Evolutionary conservation across 2,888 invertebrate species (phyloP), one percentile per base, ranked within the genome.

Genomic region (Ischnura elegans): DNA sequence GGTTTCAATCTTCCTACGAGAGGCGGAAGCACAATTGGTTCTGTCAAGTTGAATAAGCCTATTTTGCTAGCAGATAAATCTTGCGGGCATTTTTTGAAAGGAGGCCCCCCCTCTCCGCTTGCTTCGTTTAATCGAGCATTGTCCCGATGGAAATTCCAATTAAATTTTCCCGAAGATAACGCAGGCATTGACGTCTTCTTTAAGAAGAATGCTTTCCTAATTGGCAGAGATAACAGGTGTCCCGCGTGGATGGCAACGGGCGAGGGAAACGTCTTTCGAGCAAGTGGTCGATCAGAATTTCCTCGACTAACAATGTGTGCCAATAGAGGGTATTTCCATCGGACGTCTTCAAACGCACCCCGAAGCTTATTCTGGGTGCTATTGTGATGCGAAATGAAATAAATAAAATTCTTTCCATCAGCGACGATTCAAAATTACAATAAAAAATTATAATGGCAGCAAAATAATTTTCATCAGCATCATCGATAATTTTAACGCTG

Each of bases 41-140:
- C 87, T 55, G 87, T 87, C 87, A 87, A 87, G 61, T 61, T 43
- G 90, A 90, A 90, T 43, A 45, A 90, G 55, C 61, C 61, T 90
- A 66, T 90, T 86, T 90, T 61, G 61, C 61, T 61, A 43, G 43
- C 43, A n/a, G 25, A 90, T 90, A 55, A 61, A 90, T 90, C 90
- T 90, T 90, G 36, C 87, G 36, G 8, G 13, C 87, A 87, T 87
- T 87, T 87, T 87, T 87, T 29, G 25, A 51, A 42, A 76, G 76
- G 29, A 36, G 36, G 36, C 0, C 46, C n/a, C n/a, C n/a, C n/a
- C n/a, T n/a, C n/a, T n/a, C n/a, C n/a, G 4, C 55, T 87, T 55
- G 55, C 55, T 87, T 43, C 19, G 55, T 55, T 61, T 87, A 46
- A 87, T 87, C 87, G 87, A 87, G 55, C 87, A 29, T 86, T 86